Percentiles rank a stretch among this genome's conserved stretches.
These are phyloP conservation scores for Enteromius thamalakanensis DNA, from an alignment of 2,797 vertebrate species.

Conservation along the genomic window DNA sequence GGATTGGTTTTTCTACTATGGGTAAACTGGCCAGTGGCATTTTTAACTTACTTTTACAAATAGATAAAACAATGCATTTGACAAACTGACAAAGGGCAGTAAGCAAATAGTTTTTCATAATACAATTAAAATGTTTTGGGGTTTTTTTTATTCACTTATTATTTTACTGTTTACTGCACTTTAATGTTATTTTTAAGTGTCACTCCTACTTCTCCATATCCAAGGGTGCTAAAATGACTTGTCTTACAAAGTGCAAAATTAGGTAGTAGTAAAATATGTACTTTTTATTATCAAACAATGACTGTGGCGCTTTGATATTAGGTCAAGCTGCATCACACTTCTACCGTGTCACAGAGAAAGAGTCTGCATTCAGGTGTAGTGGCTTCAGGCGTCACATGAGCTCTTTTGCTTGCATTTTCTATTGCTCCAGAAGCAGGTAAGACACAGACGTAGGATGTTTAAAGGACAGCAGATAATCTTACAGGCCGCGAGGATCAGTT, in stretches of 20 bases:
- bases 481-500: slow-evolving; percentile 70
- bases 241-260: neutral
- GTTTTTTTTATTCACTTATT: no score
- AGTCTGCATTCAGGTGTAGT: slow-evolving; percentile 18
- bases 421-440: slow-evolving; percentile 45
- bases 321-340: slow-evolving; percentile 3
- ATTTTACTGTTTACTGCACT: no score
- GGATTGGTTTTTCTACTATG: no score
- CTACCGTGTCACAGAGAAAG: neutral
- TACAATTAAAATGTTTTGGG: no score
- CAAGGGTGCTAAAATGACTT: neutral
- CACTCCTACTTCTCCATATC: no score
- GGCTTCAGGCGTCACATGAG: slow-evolving; percentile 16
- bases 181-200: neutral
- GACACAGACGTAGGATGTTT: slow-evolving; percentile 30
- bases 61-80: no score
- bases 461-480: slow-evolving; percentile 68
- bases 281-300: neutral
- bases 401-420: slow-evolving; percentile 18
- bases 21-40: no score
- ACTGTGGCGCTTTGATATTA: slow-evolving; percentile 18
- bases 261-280: neutral
- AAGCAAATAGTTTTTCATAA: no score
- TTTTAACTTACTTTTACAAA: no score
- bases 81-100: no score